Base-by-base conservation (phyloP, 1,140 invertebrate genomes). In the Anadara kagoshimensis region DNA sequence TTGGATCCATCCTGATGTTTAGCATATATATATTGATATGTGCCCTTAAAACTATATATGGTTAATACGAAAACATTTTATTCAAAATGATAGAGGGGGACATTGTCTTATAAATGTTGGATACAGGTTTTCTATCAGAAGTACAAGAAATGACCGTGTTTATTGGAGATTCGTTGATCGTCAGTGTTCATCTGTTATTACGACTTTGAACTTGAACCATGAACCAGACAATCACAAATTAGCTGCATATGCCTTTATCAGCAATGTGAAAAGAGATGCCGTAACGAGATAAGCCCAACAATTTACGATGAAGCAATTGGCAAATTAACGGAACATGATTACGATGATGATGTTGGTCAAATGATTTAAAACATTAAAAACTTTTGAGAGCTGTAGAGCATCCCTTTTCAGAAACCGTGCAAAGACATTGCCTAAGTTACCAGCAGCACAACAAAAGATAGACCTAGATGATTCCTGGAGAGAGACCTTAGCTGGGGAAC, bases 111-210 rank as follows among this genome's bases (percentile, higher is more conserved):
- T 67, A 5, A 56, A 67, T 29, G 18, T 44, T 16, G 18, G 56
- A 1, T 67, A 29, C 64, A 14, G 63, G 20, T 65, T 65, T 36
- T 49, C 51, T 10, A 26, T 65, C 12, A 65, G 18, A 5, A 47
- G 22, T 14, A 53, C 44, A 64, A 12, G 49, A 14, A 54, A 54
- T 66, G 67, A 59, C 12, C 20, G 57, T n/a, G 51, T 58, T 1
- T 69, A 69, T 29, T 69, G 57, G 67, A 69, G 67, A 61, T 59
- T 18, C 49, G 41, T 45, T 29, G 56, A 49, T 12, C 54, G 54
- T 43, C 2, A 8, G 1, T 59, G 41, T 29, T 44, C 41, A 57
- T 36, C 54, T 26, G 44, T 5, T 41, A 3, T 54, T 18, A 5
- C 16, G 22, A 65, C 47, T 12, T 12, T 53, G 12, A 59, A 62